Evolutionary conservation across 2,113 vertebrate genomes (phyloP).

Genomic region (Rhinichthys klamathensis): DNA sequence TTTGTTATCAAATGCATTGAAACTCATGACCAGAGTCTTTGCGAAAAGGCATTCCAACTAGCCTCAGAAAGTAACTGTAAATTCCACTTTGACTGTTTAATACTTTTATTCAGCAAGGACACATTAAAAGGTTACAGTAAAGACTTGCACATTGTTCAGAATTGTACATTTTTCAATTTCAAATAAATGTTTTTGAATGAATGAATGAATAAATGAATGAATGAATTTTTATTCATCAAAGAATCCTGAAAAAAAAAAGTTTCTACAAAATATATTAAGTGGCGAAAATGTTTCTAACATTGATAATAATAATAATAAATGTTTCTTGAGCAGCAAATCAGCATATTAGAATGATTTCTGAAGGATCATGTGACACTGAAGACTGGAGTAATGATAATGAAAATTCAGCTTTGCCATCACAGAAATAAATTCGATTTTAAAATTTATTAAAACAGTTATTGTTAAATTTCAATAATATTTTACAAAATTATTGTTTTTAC

Average conservation of each 20-base stretch:
- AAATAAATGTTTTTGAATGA: no score
- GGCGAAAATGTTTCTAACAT: not conserved
- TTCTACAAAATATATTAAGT: not conserved
- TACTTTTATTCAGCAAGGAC: not conserved
- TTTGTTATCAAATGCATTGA: conserved; percentile 50
- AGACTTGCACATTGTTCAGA: not conserved
- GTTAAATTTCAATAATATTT: no score
- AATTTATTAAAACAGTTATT: no score
- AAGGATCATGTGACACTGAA: not conserved
- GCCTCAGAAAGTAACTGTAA: conserved; percentile 16
- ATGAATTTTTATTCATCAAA: no score
- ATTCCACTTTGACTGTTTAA: not conserved
- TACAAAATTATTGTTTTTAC: not conserved
- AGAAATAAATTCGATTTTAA: not conserved
- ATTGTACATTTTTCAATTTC: no score
- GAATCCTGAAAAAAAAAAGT: no score
- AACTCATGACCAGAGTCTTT: conserved; percentile 6
- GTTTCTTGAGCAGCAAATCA: not conserved
- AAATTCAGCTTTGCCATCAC: not conserved
- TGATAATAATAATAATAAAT: not conserved
- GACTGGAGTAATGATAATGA: not conserved
- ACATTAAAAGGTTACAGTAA: not conserved
- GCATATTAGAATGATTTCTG: not conserved
- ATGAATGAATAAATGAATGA: no score
- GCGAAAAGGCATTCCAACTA: not conserved